A percentile compares a stretch with the other conserved stretches of the same genome.
Conservation (phyloP, 2,888 invertebrate genomes). For the Alentia gelatinosa region DNA sequence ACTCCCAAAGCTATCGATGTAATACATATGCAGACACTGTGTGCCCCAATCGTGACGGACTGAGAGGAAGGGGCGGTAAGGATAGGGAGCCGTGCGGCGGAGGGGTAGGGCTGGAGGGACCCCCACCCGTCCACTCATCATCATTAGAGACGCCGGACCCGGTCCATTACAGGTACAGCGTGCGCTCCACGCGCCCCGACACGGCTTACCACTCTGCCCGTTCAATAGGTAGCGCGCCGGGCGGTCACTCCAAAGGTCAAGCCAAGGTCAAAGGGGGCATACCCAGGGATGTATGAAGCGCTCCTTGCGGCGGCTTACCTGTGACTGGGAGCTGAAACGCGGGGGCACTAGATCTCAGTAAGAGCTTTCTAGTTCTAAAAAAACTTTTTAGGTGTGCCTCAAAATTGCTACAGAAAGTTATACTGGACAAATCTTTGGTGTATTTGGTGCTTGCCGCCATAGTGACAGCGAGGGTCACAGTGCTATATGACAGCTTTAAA, state of each 20-base stretch:
- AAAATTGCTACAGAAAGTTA: too few species aligned
- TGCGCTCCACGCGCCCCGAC: background rate
- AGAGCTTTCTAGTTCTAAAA: too few species aligned
- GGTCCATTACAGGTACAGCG: constrained; percentile 38
- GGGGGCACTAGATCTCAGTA: too few species aligned
- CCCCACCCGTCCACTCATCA: constrained; percentile 27
- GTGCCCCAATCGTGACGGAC: background rate
- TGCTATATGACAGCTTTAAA: too few species aligned
- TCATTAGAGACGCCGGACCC: background rate
- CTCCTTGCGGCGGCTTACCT: background rate
- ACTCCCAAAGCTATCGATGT: too few species aligned
- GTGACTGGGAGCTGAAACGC: background rate
- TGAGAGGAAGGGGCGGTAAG: background rate
- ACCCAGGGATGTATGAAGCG: background rate
- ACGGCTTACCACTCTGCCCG: constrained; percentile 44
- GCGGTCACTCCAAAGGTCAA: constrained; percentile 29
- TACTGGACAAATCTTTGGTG: too few species aligned
- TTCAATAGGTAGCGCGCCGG: constrained; percentile 34
- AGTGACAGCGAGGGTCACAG: too few species aligned
- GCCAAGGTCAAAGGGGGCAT: background rate
- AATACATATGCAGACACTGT: too few species aligned
- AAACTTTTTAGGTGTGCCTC: too few species aligned
- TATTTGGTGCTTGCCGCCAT: too few species aligned
- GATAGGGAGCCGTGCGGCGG: background rate
- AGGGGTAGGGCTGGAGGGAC: background rate